A percentile compares a stretch with the other conserved stretches of the same genome.
Evolutionary conservation across 2,797 vertebrate species (phyloP).

Genomic region (Sarcoramphus papa): DNA sequence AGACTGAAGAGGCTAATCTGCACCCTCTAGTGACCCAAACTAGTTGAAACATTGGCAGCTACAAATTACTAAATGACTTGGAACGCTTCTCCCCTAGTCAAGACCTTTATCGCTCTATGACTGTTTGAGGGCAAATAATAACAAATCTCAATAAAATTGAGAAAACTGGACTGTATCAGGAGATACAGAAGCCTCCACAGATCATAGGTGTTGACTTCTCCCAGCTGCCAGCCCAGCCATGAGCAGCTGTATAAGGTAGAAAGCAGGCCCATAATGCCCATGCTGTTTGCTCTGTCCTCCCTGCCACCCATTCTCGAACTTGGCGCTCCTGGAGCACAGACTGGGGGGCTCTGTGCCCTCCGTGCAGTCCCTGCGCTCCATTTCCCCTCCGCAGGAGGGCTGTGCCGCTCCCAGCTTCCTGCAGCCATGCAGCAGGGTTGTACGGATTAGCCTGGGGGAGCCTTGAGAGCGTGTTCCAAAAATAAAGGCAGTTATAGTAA

Average conservation of each 20-base stretch:
- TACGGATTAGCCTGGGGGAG: neutral
- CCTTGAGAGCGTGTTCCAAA: neutral
- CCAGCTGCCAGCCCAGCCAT: neutral
- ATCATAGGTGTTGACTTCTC: neutral
- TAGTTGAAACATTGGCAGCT: neutral
- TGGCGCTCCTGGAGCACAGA: accelerated
- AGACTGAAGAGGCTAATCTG: slow-evolving; percentile 39
- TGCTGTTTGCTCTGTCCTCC: neutral
- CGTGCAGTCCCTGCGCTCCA: accelerated
- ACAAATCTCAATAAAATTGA: neutral
- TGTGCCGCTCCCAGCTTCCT: accelerated
- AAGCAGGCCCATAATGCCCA: accelerated
- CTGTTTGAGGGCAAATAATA: neutral
- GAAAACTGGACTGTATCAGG: neutral
- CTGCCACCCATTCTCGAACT: neutral
- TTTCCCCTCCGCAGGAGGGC: accelerated
- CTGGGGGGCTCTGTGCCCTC: accelerated
- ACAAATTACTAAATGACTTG: neutral
- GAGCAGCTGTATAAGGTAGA: neutral
- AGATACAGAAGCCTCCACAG: neutral
- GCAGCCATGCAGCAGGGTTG: neutral
- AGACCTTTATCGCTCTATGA: neutral
- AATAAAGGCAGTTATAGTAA: slow-evolving; percentile 32
- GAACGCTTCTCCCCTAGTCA: neutral
- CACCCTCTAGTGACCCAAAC: slow-evolving; percentile 58